Evolutionary conservation across 37 sponge, comb jelly and placozoan species (phyloP).

Genomic region (Spongilla lacustris): DNA sequence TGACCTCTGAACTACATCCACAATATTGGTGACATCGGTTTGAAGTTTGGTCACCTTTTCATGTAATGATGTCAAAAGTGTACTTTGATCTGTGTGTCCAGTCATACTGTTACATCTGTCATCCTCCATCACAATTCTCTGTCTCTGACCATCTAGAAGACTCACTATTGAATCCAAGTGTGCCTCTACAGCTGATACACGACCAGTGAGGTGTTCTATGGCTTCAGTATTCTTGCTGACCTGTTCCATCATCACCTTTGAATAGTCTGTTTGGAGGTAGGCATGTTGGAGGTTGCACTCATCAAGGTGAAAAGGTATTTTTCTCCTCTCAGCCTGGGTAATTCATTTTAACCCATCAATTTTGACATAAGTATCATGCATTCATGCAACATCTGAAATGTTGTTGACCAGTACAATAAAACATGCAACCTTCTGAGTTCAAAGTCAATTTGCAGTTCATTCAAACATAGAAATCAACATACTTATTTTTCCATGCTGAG

Average conservation of each 20-base stretch:
- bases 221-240: not conserved
- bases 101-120: not conserved
- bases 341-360: no score
- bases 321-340: slow-evolving; percentile 19
- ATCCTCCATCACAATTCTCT: slow-evolving; percentile 7
- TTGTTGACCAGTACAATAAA: no score
- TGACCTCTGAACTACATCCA: not conserved
- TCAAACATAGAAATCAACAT: no score
- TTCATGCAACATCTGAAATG: no score
- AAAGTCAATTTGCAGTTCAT: no score
- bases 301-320: slow-evolving; percentile 19
- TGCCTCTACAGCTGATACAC: slow-evolving; percentile 15
- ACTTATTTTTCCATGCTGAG: no score
- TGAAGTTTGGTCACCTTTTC: no score
- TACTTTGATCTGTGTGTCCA: not conserved
- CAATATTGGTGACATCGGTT: no score
- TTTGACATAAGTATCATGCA: no score
- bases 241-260: not conserved
- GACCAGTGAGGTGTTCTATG: slow-evolving; percentile 14
- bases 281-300: slow-evolving; percentile 24
- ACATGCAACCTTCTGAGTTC: no score
- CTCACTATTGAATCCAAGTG: slow-evolving; percentile 12
- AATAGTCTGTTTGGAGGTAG: slow-evolving; percentile 26
- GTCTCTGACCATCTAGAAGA: slow-evolving; percentile 15
- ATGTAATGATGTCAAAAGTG: not conserved